Percentiles rank a stretch among this genome's conserved stretches.
These are phyloP conservation scores for Poecilia latipinna DNA, from an alignment of 2,113 vertebrate species.

Conservation along the genomic window DNA sequence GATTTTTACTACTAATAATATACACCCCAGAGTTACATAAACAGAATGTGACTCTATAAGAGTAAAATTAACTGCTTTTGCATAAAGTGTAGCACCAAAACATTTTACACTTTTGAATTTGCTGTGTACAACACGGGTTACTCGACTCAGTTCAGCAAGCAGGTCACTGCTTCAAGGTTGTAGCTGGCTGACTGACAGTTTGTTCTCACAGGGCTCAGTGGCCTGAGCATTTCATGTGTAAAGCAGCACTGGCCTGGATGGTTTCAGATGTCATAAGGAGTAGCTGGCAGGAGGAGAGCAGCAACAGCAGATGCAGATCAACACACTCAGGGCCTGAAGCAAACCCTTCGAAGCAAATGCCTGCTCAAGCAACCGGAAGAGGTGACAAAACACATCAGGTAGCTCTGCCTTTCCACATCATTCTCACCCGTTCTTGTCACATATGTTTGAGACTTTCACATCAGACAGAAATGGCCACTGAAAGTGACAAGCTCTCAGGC, in stretches of 20 bases:
- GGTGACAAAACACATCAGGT: constrained; percentile 85
- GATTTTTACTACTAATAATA: no score
- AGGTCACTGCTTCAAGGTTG: constrained; percentile 76
- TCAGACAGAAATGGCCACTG: constrained; percentile 66
- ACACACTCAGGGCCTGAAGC: constrained; percentile 82
- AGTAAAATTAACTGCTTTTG: no score
- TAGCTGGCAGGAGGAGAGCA: constrained; percentile 80
- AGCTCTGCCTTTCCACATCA: constrained; percentile 78
- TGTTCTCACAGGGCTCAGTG: constrained; percentile 79
- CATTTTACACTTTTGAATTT: no score
- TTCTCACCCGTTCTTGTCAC: constrained; percentile 78
- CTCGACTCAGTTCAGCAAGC: constrained; percentile 64
- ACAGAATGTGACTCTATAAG: no score
- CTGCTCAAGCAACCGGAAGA: constrained; percentile 85
- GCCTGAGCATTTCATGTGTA: constrained; percentile 82
- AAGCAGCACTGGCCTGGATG: constrained; percentile 81
- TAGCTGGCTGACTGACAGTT: constrained; percentile 73
- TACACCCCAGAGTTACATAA: no score
- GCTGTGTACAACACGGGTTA: constrained; percentile 5
- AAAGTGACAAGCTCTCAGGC: constrained; percentile 69
- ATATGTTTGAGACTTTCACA: constrained; percentile 68
- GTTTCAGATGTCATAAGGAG: constrained; percentile 85
- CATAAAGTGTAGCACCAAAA: no score
- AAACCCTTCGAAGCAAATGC: constrained; percentile 63
- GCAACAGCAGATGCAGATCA: constrained; percentile 83